A percentile compares a stretch with the other conserved stretches of the same genome.
Evolutionary conservation across 2,797 vertebrate genomes (phyloP).

Genomic region (Kryptopterus vitreolus): DNA sequence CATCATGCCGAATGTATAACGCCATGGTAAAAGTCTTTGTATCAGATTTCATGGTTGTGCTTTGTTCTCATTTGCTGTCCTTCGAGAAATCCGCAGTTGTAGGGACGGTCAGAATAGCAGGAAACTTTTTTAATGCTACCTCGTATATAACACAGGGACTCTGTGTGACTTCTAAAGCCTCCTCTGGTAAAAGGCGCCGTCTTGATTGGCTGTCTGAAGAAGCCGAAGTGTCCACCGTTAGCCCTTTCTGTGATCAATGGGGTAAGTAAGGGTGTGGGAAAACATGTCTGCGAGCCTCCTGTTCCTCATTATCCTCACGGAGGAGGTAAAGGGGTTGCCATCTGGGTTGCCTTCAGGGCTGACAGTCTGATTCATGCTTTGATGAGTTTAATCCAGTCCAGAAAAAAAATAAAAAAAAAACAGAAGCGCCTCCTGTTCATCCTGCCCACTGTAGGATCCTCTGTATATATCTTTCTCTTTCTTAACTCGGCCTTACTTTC

Average conservation of each 20-base stretch:
- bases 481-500: constrained; percentile 34
- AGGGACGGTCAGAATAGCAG: too few species aligned
- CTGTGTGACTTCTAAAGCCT: background rate
- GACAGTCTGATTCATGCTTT: constrained; percentile 73
- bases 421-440: constrained; percentile 47
- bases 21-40: too few species aligned
- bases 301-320: constrained; percentile 61
- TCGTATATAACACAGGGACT: background rate
- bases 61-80: too few species aligned
- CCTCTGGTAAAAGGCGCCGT: background rate
- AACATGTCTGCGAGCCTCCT: constrained; percentile 54
- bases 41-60: too few species aligned
- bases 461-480: constrained; percentile 41
- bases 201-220: constrained; percentile 5
- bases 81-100: too few species aligned
- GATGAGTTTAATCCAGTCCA: constrained; percentile 74
- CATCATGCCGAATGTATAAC: too few species aligned
- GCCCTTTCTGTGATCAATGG: constrained; percentile 50
- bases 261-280: constrained; percentile 68
- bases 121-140: too few species aligned
- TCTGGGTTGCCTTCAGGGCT: constrained; percentile 65
- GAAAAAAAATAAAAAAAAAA: too few species aligned
- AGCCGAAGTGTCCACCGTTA: constrained; percentile 48
- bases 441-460: constrained; percentile 50
- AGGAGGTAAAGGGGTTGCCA: constrained; percentile 63